Base-by-base conservation (phyloP, 2,113 vertebrate genomes). In the Cavia porcellus region DNA sequence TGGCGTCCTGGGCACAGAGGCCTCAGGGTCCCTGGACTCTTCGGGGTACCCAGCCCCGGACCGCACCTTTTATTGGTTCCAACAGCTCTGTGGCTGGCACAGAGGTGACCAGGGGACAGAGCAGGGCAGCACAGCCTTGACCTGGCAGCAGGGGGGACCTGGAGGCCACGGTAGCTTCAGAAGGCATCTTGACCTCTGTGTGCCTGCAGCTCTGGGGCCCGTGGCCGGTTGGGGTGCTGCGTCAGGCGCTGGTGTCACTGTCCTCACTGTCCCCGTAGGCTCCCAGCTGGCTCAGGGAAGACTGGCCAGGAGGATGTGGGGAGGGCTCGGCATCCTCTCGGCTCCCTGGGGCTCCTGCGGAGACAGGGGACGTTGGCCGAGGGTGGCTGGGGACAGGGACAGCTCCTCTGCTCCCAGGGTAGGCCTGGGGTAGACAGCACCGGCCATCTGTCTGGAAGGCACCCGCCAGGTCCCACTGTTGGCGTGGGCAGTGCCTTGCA, bases 271-370 rank as follows among this genome's bases (percentile, higher is more conserved):
- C 99, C 0, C 90, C 86, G n/a, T 99, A 99, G 0, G 98, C 92
- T 13, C 98, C 98, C 97, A 99, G 42, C 93, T 99, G 97, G 86
- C 98, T 92, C 24, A 99, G 98, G 9, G 98, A 99, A 62, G 98
- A 98, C 0, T 80, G 0, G 1, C 86, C 14, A 0, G 86, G 72
- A 0, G 5, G 12, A 35, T 0, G 52, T 45, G 91, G 38, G 0
- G 17, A 38, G 11, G 68, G 70, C 19, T 30, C 42, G 0, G 61
- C 38, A 0, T 5, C 57, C 62, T 75, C 72, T 24, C 45, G 11
- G 1, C 12, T 89, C 45, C 61, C 28, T 0, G 6, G 0, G 22
- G 79, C 0, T 1, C 80, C 96, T 96, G 84, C 7, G 42, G 74
- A 35, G 89, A 66, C 15, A 83, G 64, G 13, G 9, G 47, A 25